A percentile compares a stretch with the other conserved stretches of the same genome.
Conservation (phyloP, 2,888 invertebrate species). For the Aphidoletes aphidimyza region DNA sequence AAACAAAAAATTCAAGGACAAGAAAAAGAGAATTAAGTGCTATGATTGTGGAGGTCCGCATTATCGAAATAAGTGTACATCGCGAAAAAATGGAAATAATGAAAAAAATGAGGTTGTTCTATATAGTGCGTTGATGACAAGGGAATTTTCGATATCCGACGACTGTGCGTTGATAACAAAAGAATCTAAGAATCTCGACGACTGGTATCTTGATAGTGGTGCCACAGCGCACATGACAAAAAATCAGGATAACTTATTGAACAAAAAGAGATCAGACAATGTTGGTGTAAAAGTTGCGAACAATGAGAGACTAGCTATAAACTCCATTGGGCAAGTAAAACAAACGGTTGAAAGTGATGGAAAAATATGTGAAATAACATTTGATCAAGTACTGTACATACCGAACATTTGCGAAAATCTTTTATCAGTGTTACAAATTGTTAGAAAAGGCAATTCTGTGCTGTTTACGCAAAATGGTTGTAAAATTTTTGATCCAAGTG, state of each 20-base stretch:
- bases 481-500: background rate
- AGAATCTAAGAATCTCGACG: background rate
- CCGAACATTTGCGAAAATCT: background rate
- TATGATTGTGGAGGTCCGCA: background rate
- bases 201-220: constrained; percentile 21
- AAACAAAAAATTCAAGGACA: background rate
- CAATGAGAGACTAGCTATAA: background rate
- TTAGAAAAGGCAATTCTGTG: background rate
- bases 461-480: background rate
- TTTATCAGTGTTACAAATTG: background rate
- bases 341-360: background rate
- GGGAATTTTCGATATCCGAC: no score
- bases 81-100: background rate
- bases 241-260: background rate
- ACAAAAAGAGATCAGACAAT: background rate
- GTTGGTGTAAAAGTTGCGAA: background rate
- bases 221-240: background rate
- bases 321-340: background rate
- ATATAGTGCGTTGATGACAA: background rate
- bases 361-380: background rate
- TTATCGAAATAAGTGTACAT: background rate
- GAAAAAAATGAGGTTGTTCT: background rate
- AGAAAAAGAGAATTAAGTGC: background rate
- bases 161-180: no score
- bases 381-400: background rate